These are phyloP conservation scores for Ginglymostoma cirratum DNA, from an alignment of 2,113 vertebrate species.

Conservation along the genomic window DNA sequence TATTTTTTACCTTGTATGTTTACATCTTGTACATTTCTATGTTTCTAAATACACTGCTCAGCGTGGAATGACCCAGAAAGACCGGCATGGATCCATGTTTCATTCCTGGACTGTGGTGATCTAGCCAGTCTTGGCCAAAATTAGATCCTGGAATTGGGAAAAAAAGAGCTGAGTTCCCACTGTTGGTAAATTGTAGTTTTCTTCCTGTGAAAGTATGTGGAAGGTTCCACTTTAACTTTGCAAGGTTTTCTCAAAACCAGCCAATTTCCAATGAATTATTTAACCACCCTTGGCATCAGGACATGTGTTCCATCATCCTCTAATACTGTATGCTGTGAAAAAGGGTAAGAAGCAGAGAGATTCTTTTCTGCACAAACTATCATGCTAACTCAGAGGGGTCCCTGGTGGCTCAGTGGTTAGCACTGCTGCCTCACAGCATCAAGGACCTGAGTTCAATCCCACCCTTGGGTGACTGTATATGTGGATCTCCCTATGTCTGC, in stretches of 20 bases:
- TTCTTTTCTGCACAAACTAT: neutral
- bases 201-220: neutral
- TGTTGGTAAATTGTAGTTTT: neutral
- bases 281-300: neutral
- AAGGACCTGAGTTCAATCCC: too few species aligned
- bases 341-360: neutral
- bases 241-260: neutral
- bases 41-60: neutral
- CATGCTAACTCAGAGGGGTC: too few species aligned
- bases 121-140: neutral
- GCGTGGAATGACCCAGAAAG: neutral
- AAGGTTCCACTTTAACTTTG: neutral
- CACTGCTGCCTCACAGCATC: too few species aligned
- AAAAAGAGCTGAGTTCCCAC: neutral
- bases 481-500: too few species aligned
- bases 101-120: neutral
- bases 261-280: neutral
- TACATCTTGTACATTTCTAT: too few species aligned
- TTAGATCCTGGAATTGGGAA: neutral
- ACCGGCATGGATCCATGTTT: neutral
- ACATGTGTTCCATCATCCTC: neutral
- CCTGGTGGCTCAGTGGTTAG: too few species aligned
- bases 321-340: neutral
- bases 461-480: too few species aligned
- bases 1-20: too few species aligned